Percentiles rank a stretch among this genome's conserved stretches.
Evolutionary conservation across 1,140 invertebrate genomes (phyloP).

Genomic region (Cataglyphis hispanica): DNA sequence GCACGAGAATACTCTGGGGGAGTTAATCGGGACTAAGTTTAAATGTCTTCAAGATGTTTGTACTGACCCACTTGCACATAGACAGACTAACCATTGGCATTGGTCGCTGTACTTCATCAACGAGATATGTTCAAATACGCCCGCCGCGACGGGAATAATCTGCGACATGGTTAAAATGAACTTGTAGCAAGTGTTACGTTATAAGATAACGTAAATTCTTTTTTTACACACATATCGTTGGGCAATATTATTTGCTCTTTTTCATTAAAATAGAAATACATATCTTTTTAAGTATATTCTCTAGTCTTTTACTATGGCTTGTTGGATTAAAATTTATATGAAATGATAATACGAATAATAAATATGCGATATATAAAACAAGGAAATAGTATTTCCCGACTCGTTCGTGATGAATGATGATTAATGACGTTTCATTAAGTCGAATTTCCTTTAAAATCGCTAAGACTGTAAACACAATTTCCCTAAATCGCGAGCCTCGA

Average conservation of each 20-base stretch:
- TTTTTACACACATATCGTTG: background rate
- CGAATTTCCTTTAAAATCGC: background rate
- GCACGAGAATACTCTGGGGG: conserved; percentile 52
- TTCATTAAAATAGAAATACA: background rate
- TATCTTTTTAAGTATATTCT: background rate
- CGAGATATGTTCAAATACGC: conserved; percentile 49
- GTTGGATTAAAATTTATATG: background rate
- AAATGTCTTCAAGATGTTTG: conserved; percentile 75
- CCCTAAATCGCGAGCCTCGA: conserved; percentile 2
- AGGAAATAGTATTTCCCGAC: background rate
- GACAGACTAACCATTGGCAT: conserved; percentile 65
- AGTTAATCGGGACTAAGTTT: conserved; percentile 71
- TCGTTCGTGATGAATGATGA: background rate
- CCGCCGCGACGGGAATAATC: conserved; percentile 33
- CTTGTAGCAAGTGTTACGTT: background rate
- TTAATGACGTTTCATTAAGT: background rate
- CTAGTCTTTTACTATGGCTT: background rate
- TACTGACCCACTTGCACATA: conserved; percentile 69
- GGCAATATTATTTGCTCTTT: background rate
- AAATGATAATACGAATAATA: background rate
- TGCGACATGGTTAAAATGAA: conserved; percentile 3
- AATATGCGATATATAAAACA: background rate
- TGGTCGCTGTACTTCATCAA: conserved; percentile 54
- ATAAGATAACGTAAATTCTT: background rate
- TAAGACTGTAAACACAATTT: conserved; percentile 16